Percentiles rank a stretch among this genome's conserved stretches.
These are phyloP conservation scores for Teleogryllus occipitalis DNA, from an alignment of 1,140 invertebrate genomes.

Conservation along the genomic window DNA sequence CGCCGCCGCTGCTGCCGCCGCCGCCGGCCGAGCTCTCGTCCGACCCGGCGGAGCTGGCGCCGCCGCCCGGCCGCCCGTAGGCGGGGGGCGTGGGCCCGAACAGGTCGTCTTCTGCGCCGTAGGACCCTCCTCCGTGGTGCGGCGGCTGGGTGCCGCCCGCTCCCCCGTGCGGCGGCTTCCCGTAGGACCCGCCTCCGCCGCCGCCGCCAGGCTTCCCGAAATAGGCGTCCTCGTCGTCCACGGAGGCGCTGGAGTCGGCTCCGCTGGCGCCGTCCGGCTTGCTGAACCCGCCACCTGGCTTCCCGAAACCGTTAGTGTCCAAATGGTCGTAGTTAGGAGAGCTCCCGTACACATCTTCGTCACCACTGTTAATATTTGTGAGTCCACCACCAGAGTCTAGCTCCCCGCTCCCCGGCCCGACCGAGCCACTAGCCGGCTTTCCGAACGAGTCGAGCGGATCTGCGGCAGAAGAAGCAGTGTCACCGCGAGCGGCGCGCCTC, in stretches of 20 bases:
- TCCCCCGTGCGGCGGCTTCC: not conserved
- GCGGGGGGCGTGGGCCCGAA: not conserved
- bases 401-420: not conserved
- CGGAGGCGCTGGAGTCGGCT: conserved; percentile 8
- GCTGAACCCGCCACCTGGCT: conserved; percentile 12
- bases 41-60: not conserved
- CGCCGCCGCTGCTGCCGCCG: too few species aligned
- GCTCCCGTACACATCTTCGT: conserved; percentile 5
- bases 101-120: not conserved
- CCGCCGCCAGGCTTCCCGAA: not conserved
- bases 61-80: too few species aligned
- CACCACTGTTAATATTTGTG: conserved; percentile 21
- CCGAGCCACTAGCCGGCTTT: not conserved
- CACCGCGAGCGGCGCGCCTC: not conserved
- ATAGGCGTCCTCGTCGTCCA: not conserved
- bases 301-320: not conserved
- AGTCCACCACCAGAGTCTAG: conserved; percentile 12
- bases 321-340: not conserved
- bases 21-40: not conserved
- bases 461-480: not conserved
- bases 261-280: not conserved
- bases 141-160: too few species aligned
- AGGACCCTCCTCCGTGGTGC: not conserved
- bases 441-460: not conserved
- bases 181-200: too few species aligned